Percentiles rank a stretch among this genome's conserved stretches.
Evolutionary conservation across 2,113 vertebrate genomes (phyloP).

Genomic region (Uropsilus gracilis): DNA sequence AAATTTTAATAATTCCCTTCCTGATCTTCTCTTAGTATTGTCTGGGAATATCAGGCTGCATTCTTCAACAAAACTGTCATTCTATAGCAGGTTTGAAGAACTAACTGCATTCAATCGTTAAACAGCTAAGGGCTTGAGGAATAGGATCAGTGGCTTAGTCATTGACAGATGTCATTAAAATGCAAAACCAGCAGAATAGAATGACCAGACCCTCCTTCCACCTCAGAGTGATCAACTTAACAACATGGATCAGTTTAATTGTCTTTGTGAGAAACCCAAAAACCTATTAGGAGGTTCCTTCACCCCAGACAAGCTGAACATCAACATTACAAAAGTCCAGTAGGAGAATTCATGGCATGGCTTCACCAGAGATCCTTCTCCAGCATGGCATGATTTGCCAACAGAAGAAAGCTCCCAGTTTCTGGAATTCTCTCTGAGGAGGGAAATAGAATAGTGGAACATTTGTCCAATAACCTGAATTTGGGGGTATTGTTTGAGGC

Average conservation of each 20-base stretch:
- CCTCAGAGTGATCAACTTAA: too few relatives aligned
- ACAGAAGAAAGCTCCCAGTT: neutral
- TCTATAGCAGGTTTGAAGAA: neutral
- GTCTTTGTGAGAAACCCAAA: neutral
- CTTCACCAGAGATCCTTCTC: neutral
- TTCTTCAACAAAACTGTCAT: neutral
- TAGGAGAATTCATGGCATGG: neutral
- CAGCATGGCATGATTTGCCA: too few relatives aligned
- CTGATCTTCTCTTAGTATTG: neutral
- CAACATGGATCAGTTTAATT: neutral
- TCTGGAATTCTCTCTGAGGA: neutral
- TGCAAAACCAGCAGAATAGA: neutral
- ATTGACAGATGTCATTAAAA: neutral
- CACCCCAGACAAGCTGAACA: neutral
- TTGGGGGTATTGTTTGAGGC: too few relatives aligned
- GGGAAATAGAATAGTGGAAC: neutral
- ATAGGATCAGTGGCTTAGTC: too few relatives aligned
- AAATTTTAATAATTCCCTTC: neutral
- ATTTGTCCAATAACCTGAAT: too few relatives aligned
- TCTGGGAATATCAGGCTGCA: neutral
- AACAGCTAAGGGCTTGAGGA: neutral
- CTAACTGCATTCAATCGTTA: neutral
- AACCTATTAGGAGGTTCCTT: neutral
- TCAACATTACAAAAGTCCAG: neutral
- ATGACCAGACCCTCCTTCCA: neutral